Conservation (phyloP, 2,113 vertebrate species). For the Pavo muticus region DNA sequence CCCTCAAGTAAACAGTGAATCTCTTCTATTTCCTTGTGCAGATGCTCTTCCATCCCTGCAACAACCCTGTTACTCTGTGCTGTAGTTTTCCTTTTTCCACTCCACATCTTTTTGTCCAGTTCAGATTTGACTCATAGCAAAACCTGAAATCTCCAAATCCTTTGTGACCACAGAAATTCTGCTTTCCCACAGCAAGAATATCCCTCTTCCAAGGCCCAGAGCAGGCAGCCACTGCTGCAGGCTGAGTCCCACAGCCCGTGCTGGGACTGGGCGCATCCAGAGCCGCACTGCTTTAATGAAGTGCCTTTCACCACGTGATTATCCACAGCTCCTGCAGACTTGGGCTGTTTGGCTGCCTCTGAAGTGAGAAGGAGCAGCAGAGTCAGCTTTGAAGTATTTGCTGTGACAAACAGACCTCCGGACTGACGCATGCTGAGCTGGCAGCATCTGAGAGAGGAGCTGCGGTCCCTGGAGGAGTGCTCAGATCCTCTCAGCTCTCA, state of each 20-base stretch:
- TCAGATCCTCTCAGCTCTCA: not conserved
- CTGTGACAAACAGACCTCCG: not conserved
- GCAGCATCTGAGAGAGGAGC: not conserved
- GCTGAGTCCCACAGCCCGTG: not conserved
- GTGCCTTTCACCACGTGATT: rapidly evolving
- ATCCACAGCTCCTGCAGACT: not conserved
- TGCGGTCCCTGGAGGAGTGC: not conserved
- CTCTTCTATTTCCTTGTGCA: not conserved
- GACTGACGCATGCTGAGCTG: not conserved
- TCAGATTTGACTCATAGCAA: not conserved
- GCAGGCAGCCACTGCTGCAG: not conserved
- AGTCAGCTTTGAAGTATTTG: not conserved
- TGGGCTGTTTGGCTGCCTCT: not conserved
- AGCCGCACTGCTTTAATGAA: rapidly evolving
- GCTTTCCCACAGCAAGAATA: not conserved
- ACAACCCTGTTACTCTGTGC: rapidly evolving
- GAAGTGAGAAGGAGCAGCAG: not conserved
- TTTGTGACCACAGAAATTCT: not conserved
- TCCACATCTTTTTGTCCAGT: not conserved
- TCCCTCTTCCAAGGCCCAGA: rapidly evolving
- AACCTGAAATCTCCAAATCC: not conserved
- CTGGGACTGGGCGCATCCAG: not conserved
- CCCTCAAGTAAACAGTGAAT: not conserved
- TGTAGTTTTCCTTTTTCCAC: not conserved
- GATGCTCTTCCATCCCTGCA: not conserved